Percentiles rank a stretch among this genome's conserved stretches.
These are phyloP conservation scores for Trididemnum nubilum DNA, from an alignment of 23 tunicate species.

Conservation along the genomic window DNA sequence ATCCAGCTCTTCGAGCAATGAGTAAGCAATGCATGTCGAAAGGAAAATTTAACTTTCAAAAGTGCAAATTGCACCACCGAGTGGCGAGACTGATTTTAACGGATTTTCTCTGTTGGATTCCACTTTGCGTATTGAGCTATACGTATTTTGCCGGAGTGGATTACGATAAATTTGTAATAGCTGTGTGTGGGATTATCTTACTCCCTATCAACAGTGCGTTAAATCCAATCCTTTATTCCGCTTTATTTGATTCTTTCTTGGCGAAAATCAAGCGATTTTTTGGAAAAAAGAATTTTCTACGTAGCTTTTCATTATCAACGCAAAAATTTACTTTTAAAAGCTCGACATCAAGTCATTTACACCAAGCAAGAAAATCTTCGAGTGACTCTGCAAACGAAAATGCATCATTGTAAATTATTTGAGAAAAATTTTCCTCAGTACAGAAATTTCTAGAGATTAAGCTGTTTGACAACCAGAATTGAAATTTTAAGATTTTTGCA, in stretches of 20 bases:
- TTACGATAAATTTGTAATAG: slow-evolving; percentile 21
- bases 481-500: no score
- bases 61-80: slow-evolving; percentile 51
- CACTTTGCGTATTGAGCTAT: slow-evolving; percentile 55
- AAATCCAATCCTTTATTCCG: slow-evolving; percentile 69
- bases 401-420: no score
- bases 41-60: slow-evolving; percentile 30
- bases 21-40: background rate
- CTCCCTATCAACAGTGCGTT: slow-evolving; percentile 86
- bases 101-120: slow-evolving; percentile 84
- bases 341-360: no score
- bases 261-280: background rate
- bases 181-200: slow-evolving; percentile 58
- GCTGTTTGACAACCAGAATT: no score
- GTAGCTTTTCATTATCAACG: no score
- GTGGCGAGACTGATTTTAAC: slow-evolving; percentile 65
- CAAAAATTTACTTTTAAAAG: no score
- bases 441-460: no score
- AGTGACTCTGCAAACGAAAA: no score
- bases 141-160: slow-evolving; percentile 38
- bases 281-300: no score
- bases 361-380: no score
- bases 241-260: slow-evolving; percentile 17
- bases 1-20: background rate
- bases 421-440: no score